phyloP scores from a whole-genome alignment of 2,113 vertebrate genomes.

The Saiga tatarica region DNA sequence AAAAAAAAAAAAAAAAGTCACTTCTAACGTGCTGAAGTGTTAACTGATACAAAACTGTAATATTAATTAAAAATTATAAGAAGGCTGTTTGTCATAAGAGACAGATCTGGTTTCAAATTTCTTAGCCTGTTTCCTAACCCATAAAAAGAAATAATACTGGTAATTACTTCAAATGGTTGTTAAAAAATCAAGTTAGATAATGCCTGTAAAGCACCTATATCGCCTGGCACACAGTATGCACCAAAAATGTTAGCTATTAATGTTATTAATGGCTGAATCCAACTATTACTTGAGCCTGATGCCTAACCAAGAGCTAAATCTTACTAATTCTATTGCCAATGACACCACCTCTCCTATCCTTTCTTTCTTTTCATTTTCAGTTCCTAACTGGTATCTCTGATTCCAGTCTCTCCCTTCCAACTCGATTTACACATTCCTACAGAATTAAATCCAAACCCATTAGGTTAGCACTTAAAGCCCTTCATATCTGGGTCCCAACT shows the following conservation, averaged over 20 bases:
- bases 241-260: neutral
- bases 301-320: slow-evolving; percentile 25
- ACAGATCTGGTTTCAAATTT: slow-evolving; percentile 18
- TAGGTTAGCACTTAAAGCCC: neutral
- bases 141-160: neutral
- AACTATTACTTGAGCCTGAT: neutral
- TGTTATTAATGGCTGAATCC: neutral
- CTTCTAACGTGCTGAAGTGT: neutral
- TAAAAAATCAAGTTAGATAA: slow-evolving; percentile 9
- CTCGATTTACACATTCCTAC: slow-evolving; percentile 1
- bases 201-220: neutral
- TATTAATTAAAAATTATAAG: slow-evolving; percentile 1
- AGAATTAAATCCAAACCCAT: slow-evolving; percentile 14
- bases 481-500: neutral
- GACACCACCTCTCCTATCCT: neutral
- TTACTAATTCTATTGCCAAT: slow-evolving; percentile 8
- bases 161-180: neutral
- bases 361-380: slow-evolving; percentile 29
- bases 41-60: slow-evolving; percentile 2
- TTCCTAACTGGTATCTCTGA: neutral
- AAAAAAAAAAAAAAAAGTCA: neutral
- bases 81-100: slow-evolving; percentile 11
- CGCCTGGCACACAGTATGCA: neutral
- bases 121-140: neutral
- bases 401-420: slow-evolving; percentile 16